Base-by-base conservation (phyloP, 2,888 invertebrate species). In the Eristalinus aeneus region DNA sequence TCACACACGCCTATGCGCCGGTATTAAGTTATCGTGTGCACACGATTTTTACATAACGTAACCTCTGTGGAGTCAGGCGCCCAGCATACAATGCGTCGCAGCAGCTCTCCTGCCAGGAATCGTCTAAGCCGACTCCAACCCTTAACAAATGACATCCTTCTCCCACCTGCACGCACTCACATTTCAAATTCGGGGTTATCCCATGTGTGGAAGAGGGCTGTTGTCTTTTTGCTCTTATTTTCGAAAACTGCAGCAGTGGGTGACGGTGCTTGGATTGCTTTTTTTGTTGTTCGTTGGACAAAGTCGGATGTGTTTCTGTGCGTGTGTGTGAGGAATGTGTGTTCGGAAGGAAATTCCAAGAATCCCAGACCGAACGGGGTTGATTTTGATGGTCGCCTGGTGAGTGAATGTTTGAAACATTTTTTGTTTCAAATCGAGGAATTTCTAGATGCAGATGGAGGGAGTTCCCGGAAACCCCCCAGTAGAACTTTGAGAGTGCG, bases 1-100 rank as follows among this genome's bases (percentile, higher is more conserved):
- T 22, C 12, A n/a, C n/a, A 60, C 27, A 32, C 9, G n/a, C 39
- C 11, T 39, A 2, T 1, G 9, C 10, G 10, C 34, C 9, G 1
- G 34, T 34, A 10, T 34, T 34, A 6, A 16, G 27, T 16, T 39
- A n/a, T n/a, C n/a, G 46, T 46, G 46, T 61, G 71, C 71, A 72
- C 61, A 61, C 31, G 61, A 53, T 72, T 72, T 72, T 73, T 73
- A 73, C 73, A 73, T 73, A 64, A 64, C 63, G 32, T 54, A 63
- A 53, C 22, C 63, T 54, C 63, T 23, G 22, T 10, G 22, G 23
- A 16, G 54, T 32, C 63, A 63, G 73, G 63, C 31, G 73, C 53
- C 6, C 73, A 73, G 61, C 11, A 16, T 16, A 6, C 12, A 5
- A 11, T 31, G 22, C 31, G 12, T 10, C 23, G 0, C 32, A 61